phyloP scores from a whole-genome alignment of 2,113 vertebrate genomes.

The Lanius collurio region DNA sequence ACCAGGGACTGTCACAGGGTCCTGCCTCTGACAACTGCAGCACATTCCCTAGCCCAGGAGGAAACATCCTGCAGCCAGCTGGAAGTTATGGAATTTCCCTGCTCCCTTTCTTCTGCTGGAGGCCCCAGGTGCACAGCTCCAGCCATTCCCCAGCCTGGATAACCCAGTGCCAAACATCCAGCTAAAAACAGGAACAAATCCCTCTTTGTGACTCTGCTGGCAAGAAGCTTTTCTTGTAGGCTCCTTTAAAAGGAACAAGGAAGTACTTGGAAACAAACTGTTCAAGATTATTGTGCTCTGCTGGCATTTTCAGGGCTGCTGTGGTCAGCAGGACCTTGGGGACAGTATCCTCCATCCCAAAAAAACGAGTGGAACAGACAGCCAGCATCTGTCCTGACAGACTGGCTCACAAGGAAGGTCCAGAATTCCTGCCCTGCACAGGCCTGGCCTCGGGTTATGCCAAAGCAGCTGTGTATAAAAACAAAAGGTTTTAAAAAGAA shows the following conservation, averaged over 20 bases:
- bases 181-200: conserved; percentile 25
- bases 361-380: neutral
- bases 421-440: neutral
- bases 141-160: neutral
- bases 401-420: neutral
- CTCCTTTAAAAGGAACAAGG: conserved; percentile 2
- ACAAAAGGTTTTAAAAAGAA: neutral
- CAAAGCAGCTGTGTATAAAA: conserved; percentile 37
- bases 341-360: conserved; percentile 38
- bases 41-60: neutral
- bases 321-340: neutral
- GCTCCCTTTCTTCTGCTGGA: neutral
- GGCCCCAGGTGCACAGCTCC: neutral
- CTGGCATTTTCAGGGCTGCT: neutral
- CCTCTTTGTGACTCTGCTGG: neutral
- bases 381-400: conserved; percentile 15
- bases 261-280: neutral
- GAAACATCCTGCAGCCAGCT: neutral
- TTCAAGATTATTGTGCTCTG: neutral
- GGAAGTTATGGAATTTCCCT: neutral
- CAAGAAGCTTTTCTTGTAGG: neutral
- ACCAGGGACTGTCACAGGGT: neutral
- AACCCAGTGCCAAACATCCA: neutral
- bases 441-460: neutral
- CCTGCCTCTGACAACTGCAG: neutral